These are phyloP conservation scores for Callipepla squamata DNA, from an alignment of 2,113 vertebrate genomes.

Conservation along the genomic window DNA sequence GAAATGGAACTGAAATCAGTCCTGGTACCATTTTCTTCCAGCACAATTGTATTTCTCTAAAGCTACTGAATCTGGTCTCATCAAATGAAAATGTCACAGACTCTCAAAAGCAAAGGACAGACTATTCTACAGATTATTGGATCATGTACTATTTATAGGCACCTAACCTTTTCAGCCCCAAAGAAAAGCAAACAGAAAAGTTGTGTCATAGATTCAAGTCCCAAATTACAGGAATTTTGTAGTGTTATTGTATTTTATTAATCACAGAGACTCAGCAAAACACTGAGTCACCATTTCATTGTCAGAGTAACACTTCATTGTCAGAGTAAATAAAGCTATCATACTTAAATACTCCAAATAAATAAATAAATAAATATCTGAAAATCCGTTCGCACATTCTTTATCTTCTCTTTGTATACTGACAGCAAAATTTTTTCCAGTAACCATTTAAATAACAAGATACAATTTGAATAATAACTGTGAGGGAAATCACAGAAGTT, in stretches of 20 bases:
- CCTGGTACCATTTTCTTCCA: background rate
- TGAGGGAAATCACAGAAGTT: background rate
- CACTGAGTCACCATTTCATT: conserved; percentile 3
- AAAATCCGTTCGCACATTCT: background rate
- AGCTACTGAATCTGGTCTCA: conserved; percentile 12
- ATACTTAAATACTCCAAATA: background rate
- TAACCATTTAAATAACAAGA: background rate
- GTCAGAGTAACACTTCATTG: background rate
- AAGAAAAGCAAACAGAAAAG: conserved; percentile 55
- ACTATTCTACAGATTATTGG: conserved; percentile 58
- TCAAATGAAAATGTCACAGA: conserved; percentile 65
- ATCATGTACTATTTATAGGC: conserved; percentile 68
- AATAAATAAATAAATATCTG: background rate
- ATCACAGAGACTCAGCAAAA: conserved; percentile 59
- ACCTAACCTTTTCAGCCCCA: conserved; percentile 62
- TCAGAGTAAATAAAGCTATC: conserved; percentile 10
- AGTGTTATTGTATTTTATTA: conserved; percentile 46
- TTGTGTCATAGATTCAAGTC: background rate
- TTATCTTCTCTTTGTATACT: background rate
- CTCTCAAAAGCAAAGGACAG: conserved; percentile 57
- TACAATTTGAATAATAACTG: background rate
- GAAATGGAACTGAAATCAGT: background rate
- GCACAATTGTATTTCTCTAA: background rate
- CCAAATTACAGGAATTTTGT: conserved; percentile 59
- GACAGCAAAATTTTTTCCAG: background rate